These are phyloP conservation scores for Dryadula phaetusa DNA, from an alignment of 2,888 invertebrate genomes.

Conservation along the genomic window DNA sequence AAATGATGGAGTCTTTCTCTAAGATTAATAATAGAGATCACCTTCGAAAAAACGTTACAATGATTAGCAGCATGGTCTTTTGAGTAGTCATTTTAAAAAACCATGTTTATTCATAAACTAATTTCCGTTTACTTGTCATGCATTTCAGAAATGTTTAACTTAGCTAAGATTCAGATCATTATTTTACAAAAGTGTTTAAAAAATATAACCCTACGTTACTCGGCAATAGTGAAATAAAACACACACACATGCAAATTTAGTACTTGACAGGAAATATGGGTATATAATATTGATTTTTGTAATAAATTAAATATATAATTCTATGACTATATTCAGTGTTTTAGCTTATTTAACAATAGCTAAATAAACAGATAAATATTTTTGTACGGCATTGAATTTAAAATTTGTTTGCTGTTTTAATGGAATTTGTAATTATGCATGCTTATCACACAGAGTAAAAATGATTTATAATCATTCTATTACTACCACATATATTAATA, in stretches of 20 bases:
- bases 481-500: conserved; percentile 8
- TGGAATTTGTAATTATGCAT: background rate
- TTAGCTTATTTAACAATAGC: background rate
- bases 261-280: background rate
- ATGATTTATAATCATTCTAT: conserved; percentile 15
- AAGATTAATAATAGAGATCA: too few species aligned
- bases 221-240: conserved; percentile 7
- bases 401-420: background rate
- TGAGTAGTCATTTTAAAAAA: too few species aligned
- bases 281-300: background rate
- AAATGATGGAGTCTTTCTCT: too few species aligned
- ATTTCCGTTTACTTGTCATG: background rate
- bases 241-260: background rate
- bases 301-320: background rate
- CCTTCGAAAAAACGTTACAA: too few species aligned
- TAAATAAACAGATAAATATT: background rate
- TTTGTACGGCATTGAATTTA: background rate
- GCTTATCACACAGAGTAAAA: background rate
- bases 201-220: conserved; percentile 8
- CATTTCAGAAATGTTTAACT: background rate
- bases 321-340: background rate
- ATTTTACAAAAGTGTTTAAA: conserved; percentile 1
- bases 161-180: conserved; percentile 4
- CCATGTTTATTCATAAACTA: too few species aligned
- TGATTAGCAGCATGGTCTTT: too few species aligned